These are phyloP conservation scores for Thymallus thymallus DNA, from an alignment of 2,113 vertebrate genomes.

Conservation along the genomic window DNA sequence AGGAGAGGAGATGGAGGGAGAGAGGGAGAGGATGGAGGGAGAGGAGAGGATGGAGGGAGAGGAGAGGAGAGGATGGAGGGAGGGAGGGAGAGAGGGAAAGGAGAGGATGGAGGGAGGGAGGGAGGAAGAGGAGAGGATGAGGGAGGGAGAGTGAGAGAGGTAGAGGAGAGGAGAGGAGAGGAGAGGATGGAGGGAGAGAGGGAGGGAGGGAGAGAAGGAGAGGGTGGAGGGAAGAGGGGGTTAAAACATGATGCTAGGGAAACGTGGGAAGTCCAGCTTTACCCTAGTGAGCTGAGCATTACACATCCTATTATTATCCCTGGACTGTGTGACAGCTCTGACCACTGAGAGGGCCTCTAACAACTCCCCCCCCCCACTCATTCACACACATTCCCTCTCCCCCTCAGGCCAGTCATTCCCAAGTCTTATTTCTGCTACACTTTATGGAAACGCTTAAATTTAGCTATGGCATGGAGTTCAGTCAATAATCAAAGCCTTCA, in stretches of 20 bases:
- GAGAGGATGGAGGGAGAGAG: constrained; percentile 38
- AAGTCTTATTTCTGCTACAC: constrained; percentile 73
- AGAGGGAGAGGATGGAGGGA: constrained; percentile 12
- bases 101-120: constrained; percentile 38
- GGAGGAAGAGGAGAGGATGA: constrained; percentile 18
- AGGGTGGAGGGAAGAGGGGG: constrained; percentile 18
- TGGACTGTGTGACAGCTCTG: constrained; percentile 71
- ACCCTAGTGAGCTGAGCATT: constrained; percentile 58
- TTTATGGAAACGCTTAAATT: constrained; percentile 81
- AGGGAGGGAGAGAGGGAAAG: constrained; percentile 34
- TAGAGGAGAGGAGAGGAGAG: no score
- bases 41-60: no score
- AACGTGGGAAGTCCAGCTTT: constrained; percentile 76
- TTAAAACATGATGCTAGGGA: constrained; percentile 63
- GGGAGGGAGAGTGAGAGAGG: constrained; percentile 36
- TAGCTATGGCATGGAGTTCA: constrained; percentile 72
- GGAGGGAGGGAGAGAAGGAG: constrained; percentile 33
- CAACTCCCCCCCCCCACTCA: constrained; percentile 44
- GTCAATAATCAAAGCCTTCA: constrained; percentile 73
- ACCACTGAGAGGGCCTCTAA: constrained; percentile 72
- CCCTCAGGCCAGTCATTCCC: constrained; percentile 71
- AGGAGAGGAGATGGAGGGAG: constrained; percentile 36
- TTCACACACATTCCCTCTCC: constrained; percentile 45
- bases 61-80: no score
- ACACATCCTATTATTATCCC: constrained; percentile 78